Conservation (phyloP, 2,888 invertebrate genomes). For the Monoplex corrugatus region DNA sequence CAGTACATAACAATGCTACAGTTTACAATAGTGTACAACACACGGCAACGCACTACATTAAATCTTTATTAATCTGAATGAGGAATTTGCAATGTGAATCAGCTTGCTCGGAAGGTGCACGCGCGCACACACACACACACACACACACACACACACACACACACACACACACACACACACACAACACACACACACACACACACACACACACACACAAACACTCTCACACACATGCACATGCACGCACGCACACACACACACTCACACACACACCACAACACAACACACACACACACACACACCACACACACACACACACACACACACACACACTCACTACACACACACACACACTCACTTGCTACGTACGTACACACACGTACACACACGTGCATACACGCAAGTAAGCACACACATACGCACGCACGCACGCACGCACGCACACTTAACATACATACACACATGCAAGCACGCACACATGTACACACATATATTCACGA, state of each 20-base stretch:
- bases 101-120: too few relatives aligned
- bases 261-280: not conserved
- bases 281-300: not conserved
- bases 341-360: constrained; percentile 35
- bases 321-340: constrained; percentile 24
- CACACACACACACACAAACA: too few relatives aligned
- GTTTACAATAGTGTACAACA: too few relatives aligned
- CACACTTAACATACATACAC: constrained; percentile 35
- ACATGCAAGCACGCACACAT: constrained; percentile 7
- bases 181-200: too few relatives aligned
- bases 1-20: too few relatives aligned
- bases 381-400: not conserved
- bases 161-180: not conserved
- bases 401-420: not conserved
- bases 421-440: not conserved
- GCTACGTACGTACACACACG: not conserved
- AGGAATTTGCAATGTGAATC: too few relatives aligned
- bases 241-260: constrained; percentile 13
- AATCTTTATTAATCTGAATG: too few relatives aligned
- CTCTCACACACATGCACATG: not conserved
- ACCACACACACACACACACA: not conserved
- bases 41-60: too few relatives aligned
- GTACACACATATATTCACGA: too few relatives aligned
- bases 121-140: not conserved
- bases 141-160: not conserved